A percentile compares a stretch with the other conserved stretches of the same genome.
Conservation (phyloP, 2,113 vertebrate genomes). For the Potamarius usumacintae region DNA sequence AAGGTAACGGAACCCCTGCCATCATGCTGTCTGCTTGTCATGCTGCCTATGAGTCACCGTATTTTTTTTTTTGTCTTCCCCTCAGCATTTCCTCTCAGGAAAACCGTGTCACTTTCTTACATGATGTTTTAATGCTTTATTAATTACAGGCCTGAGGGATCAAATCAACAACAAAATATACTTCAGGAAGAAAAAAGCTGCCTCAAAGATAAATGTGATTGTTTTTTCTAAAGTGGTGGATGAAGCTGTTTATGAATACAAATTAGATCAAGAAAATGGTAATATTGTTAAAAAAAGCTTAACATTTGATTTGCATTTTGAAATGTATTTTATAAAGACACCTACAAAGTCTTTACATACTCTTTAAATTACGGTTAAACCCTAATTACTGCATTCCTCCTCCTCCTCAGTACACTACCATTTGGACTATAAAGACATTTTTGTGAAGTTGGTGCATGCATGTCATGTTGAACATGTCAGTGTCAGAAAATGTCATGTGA, state of each 20-base stretch:
- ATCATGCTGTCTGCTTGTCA: neutral
- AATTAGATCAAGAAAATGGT: neutral
- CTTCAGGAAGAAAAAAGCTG: neutral
- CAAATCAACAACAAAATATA: neutral
- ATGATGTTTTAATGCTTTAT: neutral
- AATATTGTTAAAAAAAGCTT: neutral
- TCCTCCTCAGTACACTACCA: neutral
- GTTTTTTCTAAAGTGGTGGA: neutral
- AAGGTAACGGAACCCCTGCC: neutral
- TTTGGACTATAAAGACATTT: no score
- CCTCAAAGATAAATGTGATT: neutral
- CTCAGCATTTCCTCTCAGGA: neutral
- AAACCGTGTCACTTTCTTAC: constrained; percentile 3
- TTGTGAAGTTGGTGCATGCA: no score
- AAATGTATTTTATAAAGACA: neutral
- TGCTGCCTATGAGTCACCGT: neutral
- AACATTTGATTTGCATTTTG: neutral
- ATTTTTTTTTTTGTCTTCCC: neutral
- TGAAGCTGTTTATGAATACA: neutral
- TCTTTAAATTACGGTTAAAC: neutral
- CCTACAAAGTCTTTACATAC: neutral
- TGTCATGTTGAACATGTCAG: no score
- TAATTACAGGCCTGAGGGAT: neutral
- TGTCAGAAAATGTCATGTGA: no score
- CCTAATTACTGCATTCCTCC: neutral